Base-by-base conservation (phyloP, 1,140 invertebrate genomes). In the Drosophila aff. region DNA sequence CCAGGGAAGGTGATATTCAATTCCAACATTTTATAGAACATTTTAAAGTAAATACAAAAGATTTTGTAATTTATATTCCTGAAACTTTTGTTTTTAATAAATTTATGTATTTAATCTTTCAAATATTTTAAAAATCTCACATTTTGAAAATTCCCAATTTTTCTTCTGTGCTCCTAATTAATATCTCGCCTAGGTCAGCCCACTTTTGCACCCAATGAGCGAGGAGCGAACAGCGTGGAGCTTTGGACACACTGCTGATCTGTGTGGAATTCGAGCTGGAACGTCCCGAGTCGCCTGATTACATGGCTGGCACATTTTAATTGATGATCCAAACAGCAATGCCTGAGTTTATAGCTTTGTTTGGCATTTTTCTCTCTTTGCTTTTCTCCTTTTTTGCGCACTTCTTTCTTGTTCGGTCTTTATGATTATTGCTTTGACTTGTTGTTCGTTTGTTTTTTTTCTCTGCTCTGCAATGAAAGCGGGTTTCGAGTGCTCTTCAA, bases 291-390 rank as follows among this genome's bases (percentile, higher is more conserved):
- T 57, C 36, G 53, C 53, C 80, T 87, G 83, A 86, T 87, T 86
- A 72, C 66, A 82, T 58, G 63, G 60, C 53, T 61, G 55, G 41
- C 49, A 76, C 58, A 76, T 81, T 89, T 89, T 89, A 81, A 87
- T 89, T 87, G 80, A 86, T 82, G 83, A 63, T 59, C 43, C 79
- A 79, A 81, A 58, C 53, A 57, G 77, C 76, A 69, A 74, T 82
- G 61, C 16, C 41, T 26, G 59, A 41, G 58, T 61, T 74, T 74
- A 73, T 73, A 61, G 68, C 46, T 60, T 73, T 73, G 71, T 73
- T 74, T 74, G 67, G 71, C 59, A 36, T 73, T 74, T 59, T 72
- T 57, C 46, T 47, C 71, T 43, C 26, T 53, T 36, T 44, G 73
- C 43, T n/a, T 41, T 18, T 50, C 21, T 26, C 18, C 46, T 36